Percentiles rank a stretch among this genome's conserved stretches.
Conservation (phyloP, 2,888 invertebrate species). For the Molorchus minor region DNA sequence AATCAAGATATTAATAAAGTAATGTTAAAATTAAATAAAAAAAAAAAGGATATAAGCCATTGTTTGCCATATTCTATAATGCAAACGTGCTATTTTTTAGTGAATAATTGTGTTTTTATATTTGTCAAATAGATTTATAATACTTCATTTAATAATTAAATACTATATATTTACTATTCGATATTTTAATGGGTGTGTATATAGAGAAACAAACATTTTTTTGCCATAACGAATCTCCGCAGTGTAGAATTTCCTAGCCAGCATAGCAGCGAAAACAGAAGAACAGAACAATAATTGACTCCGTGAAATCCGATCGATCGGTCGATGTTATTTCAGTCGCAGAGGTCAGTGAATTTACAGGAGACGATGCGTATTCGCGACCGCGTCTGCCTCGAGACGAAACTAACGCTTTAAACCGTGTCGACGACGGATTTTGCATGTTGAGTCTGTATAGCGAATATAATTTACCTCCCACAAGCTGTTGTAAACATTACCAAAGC, state of each 20-base stretch:
- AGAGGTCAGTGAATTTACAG: slow-evolving; percentile 33
- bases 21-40: too few species aligned
- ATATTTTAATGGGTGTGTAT: too few species aligned
- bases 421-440: slow-evolving; percentile 23
- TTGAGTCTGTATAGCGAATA: slow-evolving; percentile 23
- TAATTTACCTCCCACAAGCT: slow-evolving; percentile 19
- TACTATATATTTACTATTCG: too few species aligned
- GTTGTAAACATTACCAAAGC: slow-evolving; percentile 17
- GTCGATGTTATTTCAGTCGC: slow-evolving; percentile 29
- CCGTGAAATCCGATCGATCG: slow-evolving; percentile 30
- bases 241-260: slow-evolving; percentile 15
- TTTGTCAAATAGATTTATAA: too few species aligned
- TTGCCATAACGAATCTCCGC: background rate
- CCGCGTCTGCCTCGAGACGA: slow-evolving; percentile 25
- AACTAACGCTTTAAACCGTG: slow-evolving; percentile 21
- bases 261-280: slow-evolving; percentile 6
- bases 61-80: too few species aligned
- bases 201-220: too few species aligned
- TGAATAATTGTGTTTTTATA: too few species aligned
- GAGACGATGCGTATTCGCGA: slow-evolving; percentile 26
- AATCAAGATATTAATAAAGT: too few species aligned
- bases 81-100: too few species aligned
- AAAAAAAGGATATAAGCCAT: too few species aligned
- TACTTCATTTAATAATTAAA: too few species aligned
- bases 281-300: slow-evolving; percentile 31